Evolutionary conservation across 2,113 vertebrate genomes (phyloP).

Genomic region (Carassius gibelio): DNA sequence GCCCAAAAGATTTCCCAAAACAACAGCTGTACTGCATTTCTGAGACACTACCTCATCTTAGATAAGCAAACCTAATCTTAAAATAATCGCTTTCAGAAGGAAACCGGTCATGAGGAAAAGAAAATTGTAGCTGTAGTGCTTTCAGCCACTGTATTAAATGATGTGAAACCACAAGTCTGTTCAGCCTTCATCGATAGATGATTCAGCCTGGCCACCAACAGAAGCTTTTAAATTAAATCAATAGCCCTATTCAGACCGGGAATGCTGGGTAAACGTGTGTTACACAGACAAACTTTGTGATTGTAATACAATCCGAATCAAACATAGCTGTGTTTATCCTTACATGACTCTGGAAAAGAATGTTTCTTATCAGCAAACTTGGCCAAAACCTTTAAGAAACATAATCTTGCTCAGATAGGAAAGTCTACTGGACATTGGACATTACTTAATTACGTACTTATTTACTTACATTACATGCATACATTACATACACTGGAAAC

Average conservation of each 20-base stretch:
- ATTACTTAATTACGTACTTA: no score
- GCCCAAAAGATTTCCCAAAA: neutral
- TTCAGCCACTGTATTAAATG: neutral
- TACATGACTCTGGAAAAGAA: neutral
- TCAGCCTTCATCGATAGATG: neutral
- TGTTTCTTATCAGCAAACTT: neutral
- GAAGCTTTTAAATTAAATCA: neutral
- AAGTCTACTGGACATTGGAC: neutral
- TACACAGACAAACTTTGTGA: neutral
- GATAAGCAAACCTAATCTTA: neutral
- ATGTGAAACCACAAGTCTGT: slow-evolving; percentile 1
- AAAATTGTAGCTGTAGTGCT: neutral
- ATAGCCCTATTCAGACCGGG: neutral
- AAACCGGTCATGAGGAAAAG: neutral
- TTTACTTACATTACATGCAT: no score
- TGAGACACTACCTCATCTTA: neutral
- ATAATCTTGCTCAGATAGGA: neutral
- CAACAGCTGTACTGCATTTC: neutral
- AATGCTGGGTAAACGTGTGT: neutral
- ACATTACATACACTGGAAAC: no score
- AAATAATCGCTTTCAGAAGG: neutral
- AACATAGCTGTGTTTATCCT: neutral
- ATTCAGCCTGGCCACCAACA: neutral
- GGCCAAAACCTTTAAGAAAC: neutral
- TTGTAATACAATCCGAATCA: neutral